A percentile compares a stretch with the other conserved stretches of the same genome.
phyloP scores from a whole-genome alignment of 2,888 invertebrate genomes.

The Leucophenga montana region DNA sequence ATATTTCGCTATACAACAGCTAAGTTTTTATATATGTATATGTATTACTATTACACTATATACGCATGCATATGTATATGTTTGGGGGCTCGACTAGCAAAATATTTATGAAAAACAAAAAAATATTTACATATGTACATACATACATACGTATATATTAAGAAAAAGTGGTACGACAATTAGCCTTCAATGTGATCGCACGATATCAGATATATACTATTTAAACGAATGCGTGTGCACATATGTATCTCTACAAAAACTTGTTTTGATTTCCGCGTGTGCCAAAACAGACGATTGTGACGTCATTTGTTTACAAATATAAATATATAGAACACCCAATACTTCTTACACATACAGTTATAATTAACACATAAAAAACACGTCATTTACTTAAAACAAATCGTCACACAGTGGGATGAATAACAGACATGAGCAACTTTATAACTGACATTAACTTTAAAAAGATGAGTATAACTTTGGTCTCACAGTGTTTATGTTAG shows the following conservation, averaged over 20 bases:
- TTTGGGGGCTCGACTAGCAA: slow-evolving; percentile 53
- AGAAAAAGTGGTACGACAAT: slow-evolving; percentile 43
- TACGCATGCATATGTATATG: too few relatives aligned
- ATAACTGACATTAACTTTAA: too few relatives aligned
- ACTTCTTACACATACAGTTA: too few relatives aligned
- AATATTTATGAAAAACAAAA: neutral
- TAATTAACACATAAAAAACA: slow-evolving; percentile 6
- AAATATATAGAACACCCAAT: neutral
- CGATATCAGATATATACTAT: too few relatives aligned
- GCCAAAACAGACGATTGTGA: slow-evolving; percentile 49
- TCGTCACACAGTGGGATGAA: too few relatives aligned
- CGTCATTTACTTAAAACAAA: slow-evolving; percentile 6
- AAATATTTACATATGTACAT: slow-evolving; percentile 15
- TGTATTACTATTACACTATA: neutral
- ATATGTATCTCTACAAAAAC: slow-evolving; percentile 35
- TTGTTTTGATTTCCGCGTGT: slow-evolving; percentile 48
- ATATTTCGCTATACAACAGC: neutral
- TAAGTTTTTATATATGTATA: neutral
- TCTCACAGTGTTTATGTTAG: too few relatives aligned
- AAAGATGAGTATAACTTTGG: too few relatives aligned
- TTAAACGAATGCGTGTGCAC: slow-evolving; percentile 34
- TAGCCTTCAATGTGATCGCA: slow-evolving; percentile 16
- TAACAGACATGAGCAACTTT: too few relatives aligned
- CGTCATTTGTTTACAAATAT: slow-evolving; percentile 58
- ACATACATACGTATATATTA: neutral